phyloP scores from a whole-genome alignment of 2,888 invertebrate species.

The Acleris cristana region DNA sequence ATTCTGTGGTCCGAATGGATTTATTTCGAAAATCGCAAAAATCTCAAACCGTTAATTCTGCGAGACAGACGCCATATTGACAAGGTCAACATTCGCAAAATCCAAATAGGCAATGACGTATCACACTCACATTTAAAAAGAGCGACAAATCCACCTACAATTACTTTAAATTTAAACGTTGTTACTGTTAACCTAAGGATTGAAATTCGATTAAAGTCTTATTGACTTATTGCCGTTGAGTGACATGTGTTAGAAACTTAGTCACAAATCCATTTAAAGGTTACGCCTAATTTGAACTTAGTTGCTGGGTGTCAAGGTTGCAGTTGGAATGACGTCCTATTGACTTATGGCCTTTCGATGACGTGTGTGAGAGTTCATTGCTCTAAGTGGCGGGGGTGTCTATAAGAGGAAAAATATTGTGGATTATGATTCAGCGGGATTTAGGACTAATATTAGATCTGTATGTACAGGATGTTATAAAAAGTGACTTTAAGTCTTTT shows the following conservation, averaged over 20 bases:
- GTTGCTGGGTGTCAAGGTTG: too few relatives aligned
- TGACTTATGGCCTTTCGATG: neutral
- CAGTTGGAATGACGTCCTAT: too few relatives aligned
- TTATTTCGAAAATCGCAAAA: neutral
- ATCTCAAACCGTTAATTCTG: conserved; percentile 9
- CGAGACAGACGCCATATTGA: conserved; percentile 25
- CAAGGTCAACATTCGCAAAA: conserved; percentile 32
- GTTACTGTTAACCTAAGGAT: neutral
- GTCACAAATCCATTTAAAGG: too few relatives aligned
- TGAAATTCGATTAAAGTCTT: neutral
- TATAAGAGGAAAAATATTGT: conserved; percentile 17
- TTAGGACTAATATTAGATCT: neutral
- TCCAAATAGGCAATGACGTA: conserved; percentile 19
- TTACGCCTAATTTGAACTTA: too few relatives aligned
- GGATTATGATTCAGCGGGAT: conserved; percentile 6
- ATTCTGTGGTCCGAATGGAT: too few relatives aligned
- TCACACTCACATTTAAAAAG: neutral
- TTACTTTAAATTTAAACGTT: neutral
- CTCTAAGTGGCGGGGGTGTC: conserved; percentile 1
- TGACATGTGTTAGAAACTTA: too few relatives aligned
- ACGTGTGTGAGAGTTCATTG: conserved; percentile 19
- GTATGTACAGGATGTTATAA: too few relatives aligned
- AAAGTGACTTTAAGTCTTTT: too few relatives aligned
- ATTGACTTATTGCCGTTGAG: neutral
- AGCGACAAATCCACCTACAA: neutral